Evolutionary conservation across 2,113 vertebrate genomes (phyloP).

Genomic region (Chiloscyllium plagiosum): DNA sequence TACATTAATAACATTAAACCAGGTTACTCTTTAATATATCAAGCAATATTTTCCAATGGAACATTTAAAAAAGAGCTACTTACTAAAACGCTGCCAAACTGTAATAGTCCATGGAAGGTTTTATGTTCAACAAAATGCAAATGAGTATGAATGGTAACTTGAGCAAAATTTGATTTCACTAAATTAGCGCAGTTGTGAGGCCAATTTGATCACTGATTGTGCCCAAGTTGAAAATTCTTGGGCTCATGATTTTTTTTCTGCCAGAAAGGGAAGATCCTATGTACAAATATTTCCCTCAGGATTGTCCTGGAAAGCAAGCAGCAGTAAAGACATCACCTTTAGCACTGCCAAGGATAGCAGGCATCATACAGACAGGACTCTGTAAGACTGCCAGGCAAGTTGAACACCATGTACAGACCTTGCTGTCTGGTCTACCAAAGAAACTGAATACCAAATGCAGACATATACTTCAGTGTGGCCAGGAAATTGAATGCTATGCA

Average conservation of each 20-base stretch:
- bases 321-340: background rate
- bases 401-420: conserved; percentile 2
- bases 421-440: background rate
- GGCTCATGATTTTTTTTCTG: background rate
- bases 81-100: background rate
- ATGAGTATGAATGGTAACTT: background rate
- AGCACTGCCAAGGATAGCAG: background rate
- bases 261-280: background rate
- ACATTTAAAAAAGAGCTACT: background rate
- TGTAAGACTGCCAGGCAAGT: background rate
- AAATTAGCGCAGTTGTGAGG: background rate
- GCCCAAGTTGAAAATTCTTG: background rate
- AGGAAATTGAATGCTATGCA: background rate
- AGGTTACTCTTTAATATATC: background rate
- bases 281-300: background rate
- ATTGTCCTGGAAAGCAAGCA: background rate
- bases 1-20: background rate
- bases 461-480: background rate
- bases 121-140: background rate
- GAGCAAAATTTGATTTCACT: background rate
- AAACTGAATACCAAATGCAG: background rate
- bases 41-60: background rate
- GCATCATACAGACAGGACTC: background rate
- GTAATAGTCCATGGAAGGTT: background rate
- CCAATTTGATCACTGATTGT: background rate